Conservation (phyloP, 2,113 vertebrate species). For the Chaenocephalus aceratus region DNA sequence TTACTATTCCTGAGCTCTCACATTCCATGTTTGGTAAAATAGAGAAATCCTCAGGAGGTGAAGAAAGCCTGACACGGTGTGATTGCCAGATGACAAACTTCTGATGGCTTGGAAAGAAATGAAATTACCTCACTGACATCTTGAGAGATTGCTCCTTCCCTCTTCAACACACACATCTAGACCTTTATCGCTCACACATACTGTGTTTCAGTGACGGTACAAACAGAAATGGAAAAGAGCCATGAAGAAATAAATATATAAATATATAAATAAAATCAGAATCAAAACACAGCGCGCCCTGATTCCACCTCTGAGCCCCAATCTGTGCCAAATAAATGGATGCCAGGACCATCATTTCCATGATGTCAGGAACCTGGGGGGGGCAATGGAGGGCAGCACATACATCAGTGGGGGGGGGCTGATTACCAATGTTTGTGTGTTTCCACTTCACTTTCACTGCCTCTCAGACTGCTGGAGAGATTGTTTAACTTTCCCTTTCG, state of each 20-base stretch:
- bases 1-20: conserved; percentile 26
- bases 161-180: conserved; percentile 21
- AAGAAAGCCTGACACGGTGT: conserved; percentile 56
- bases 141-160: conserved; percentile 59
- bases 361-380: conserved; percentile 35
- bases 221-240: conserved; percentile 21
- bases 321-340: conserved; percentile 51
- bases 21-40: conserved; percentile 42
- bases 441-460: conserved; percentile 18
- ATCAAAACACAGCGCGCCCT: conserved; percentile 36
- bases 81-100: conserved; percentile 79
- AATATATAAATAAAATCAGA: conserved; percentile 52
- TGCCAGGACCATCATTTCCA: conserved; percentile 56
- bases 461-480: conserved; percentile 19
- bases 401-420: conserved; percentile 51
- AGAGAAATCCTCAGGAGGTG: conserved; percentile 61
- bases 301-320: conserved; percentile 47
- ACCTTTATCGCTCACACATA: not conserved
- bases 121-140: conserved; percentile 69
- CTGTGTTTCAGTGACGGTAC: conserved; percentile 25
- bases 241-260: conserved; percentile 47
- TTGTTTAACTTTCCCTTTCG: conserved; percentile 30
- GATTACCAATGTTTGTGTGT: conserved; percentile 55
- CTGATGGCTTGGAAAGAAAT: conserved; percentile 70
- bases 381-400: conserved; percentile 11